Base-by-base conservation (phyloP, 2,797 vertebrate species). In the Siniperca scherzeri region DNA sequence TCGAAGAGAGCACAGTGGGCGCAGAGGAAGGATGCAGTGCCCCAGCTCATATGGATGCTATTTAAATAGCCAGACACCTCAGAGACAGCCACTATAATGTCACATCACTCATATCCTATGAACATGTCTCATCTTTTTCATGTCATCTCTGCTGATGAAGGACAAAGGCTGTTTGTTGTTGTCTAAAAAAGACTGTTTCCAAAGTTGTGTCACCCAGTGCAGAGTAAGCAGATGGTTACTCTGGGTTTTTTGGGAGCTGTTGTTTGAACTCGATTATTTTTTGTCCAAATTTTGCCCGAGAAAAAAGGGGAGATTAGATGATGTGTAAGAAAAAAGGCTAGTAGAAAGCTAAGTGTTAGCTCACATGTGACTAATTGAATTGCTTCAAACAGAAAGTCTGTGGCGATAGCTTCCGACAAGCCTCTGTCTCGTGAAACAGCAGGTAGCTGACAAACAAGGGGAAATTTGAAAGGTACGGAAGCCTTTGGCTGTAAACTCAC, bases 371-470 rank as follows among this genome's bases (percentile, higher is more conserved):
- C 93, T 95, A 95, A 95, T 94, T 95, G 93, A 95, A 94, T 94
- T 92, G 89, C 93, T 95, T 95, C 92, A 95, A 94, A 96, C 92
- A 82, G 87, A 89, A 93, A 95, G 93, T 93, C 90, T 94, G 93
- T 90, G 88, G 89, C 87, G 86, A 91, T 91, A 78, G 92, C 94
- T 94, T 95, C 93, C 94, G 93, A 96, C 94, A 95, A 95, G 94
- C 92, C 91, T 93, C 90, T 93, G 93, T 94, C 93, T 95, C 91
- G 69, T 95, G 94, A 96, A 96, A 96, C 95, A 96, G 96, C 96
- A 95, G 96, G 96, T 96, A 96, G 93, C 93, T 95, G 95, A 96
- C 95, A 96, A 96, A 96, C 94, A 94, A 93, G 92, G 87, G 93
- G 85, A 89, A 85, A 90, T 91, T 91, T 94, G 91, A 96, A 95